Evolutionary conservation across 2,797 vertebrate species (phyloP), one percentile per base, ranked within the genome.

Genomic region (Pantherophis alleghaniensis): DNA sequence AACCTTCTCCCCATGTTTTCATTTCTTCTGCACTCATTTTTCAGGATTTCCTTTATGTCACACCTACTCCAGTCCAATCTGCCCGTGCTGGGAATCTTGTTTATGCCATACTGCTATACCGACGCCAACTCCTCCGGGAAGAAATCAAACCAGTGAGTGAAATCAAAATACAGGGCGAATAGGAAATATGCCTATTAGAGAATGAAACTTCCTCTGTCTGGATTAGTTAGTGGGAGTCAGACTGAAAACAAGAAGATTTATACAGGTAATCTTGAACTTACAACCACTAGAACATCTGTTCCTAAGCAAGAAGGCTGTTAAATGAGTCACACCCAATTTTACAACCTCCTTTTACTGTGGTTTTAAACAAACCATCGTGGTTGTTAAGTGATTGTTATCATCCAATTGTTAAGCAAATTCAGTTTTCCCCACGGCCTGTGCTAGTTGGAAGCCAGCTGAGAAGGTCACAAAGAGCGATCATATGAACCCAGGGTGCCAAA

Each of bases 1-100:
- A 91, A 22, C 1, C 1, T 74, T 74, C 18, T 47, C 26, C 22
- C 24, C 37, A 59, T 28, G 22, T 91, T 83, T 56, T 28, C 92
- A 9, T 59, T 87, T 13, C 20, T 51, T 88, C 1, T 37, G 12
- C 42, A 0, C 12, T 59, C 66, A 9, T 18, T 7, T 63, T 55
- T 12, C 96, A 99, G 99, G 99, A 99, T 95, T 99, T 98, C 96
- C 97, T 99, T 59, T 99, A 99, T 0, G 98, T 98, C 26, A 98
- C 98, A 47, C 99, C 99, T 86, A 99, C 99, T 0, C 97, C 97
- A 4, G 87, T 98, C 94, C 99, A 99, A 96, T 98, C 98, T 0
- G 99, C 99, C 22, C 97, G 99, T 0, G 98, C 99, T 0, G 99
- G 98, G 14, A 99, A 99, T 24, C 97, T 98, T 0, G 98, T 99